phyloP scores from a whole-genome alignment of 2,797 vertebrate genomes.

The Philypnodon macrostomus region DNA sequence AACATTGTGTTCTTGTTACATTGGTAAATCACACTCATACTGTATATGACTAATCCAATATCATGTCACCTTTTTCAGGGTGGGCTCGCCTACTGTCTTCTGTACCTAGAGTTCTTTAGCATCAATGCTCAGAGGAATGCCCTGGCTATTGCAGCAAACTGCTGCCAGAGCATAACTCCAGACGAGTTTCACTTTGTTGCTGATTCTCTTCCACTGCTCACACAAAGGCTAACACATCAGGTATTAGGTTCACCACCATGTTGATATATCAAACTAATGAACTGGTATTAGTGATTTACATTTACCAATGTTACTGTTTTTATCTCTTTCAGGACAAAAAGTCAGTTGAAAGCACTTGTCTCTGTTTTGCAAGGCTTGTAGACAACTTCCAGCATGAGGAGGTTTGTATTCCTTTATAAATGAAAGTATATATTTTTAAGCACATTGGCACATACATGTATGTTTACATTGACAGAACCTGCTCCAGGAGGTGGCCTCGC shows the following conservation, averaged over 20 bases:
- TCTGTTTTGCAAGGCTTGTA: conserved; percentile 97
- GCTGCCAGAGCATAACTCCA: conserved; percentile 98
- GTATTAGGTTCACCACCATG: conserved; percentile 60
- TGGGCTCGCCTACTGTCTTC: conserved; percentile 94
- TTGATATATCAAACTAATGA: background rate
- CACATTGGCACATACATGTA: conserved; percentile 14
- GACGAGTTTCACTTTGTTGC: conserved; percentile 99
- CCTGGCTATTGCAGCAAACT: conserved; percentile 97
- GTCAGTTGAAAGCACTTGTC: conserved; percentile 99
- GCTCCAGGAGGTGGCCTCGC: conserved; percentile 96
- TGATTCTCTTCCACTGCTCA: conserved; percentile 95
- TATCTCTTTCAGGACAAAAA: conserved; percentile 89
- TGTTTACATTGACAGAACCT: conserved; percentile 83
- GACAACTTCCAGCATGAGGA: conserved; percentile 99
- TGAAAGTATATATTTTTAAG: no score
- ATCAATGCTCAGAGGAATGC: conserved; percentile 99
- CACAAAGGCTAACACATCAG: conserved; percentile 98
- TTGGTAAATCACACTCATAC: background rate
- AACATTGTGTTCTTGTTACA: conserved; percentile 6
- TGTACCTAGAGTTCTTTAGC: conserved; percentile 99
- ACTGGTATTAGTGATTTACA: background rate
- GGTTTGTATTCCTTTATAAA: conserved; percentile 68
- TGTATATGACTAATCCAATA: background rate
- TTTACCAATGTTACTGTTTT: conserved; percentile 1
- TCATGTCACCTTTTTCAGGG: conserved; percentile 67